Evolutionary conservation across 2,113 vertebrate genomes (phyloP).

Genomic region (Lampris incognitus): DNA sequence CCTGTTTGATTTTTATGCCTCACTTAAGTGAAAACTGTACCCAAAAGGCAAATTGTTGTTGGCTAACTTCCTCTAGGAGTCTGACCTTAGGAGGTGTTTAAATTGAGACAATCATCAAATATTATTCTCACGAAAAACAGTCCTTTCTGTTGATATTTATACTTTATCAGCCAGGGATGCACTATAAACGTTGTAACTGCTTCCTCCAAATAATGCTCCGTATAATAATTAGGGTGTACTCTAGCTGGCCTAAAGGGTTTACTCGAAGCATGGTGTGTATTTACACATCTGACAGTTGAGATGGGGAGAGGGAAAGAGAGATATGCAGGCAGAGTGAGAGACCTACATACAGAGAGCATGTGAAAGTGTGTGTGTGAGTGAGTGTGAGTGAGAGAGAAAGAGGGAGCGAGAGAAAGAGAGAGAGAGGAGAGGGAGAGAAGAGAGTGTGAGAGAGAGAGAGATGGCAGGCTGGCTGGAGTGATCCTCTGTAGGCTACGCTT

Average conservation of each 20-base stretch:
- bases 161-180: constrained; percentile 30
- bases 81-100: not conserved
- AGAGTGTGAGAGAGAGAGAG: constrained; percentile 21
- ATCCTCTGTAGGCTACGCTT: constrained; percentile 51
- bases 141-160: constrained; percentile 13
- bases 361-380: too few relatives aligned
- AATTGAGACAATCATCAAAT: not conserved
- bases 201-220: constrained; percentile 59
- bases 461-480: constrained; percentile 36
- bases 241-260: constrained; percentile 60
- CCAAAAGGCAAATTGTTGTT: not conserved
- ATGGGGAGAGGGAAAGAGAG: constrained; percentile 26
- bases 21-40: not conserved
- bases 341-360: too few relatives aligned
- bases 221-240: constrained; percentile 62
- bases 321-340: constrained; percentile 20
- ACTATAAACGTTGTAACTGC: constrained; percentile 38
- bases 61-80: constrained; percentile 6
- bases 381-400: not conserved
- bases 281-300: constrained; percentile 69
- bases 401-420: constrained; percentile 12
- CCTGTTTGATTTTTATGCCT: not conserved
- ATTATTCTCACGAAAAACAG: not conserved
- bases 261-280: constrained; percentile 63
- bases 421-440: not conserved